Evolutionary conservation across 2,113 vertebrate species (phyloP), one percentile per base, ranked within the genome.

Genomic region (Xenopus laevis): DNA sequence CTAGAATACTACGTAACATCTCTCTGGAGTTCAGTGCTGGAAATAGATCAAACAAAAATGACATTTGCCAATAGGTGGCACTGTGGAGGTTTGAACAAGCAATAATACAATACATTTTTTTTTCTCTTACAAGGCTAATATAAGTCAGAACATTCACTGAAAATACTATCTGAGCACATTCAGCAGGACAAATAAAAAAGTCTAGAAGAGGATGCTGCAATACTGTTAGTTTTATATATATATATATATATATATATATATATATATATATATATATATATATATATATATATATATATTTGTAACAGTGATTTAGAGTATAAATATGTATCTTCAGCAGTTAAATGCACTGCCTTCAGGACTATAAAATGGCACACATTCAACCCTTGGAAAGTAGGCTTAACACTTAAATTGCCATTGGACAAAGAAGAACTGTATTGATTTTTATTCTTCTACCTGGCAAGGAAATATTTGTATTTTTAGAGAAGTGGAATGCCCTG

Each of bases 31-130:
- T 55, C 7, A 16, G 16, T 82, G 64, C 80, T 81, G 83, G 71
- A 82, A 82, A 47, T 20, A n/a, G 72, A 78, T 83, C 83, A 76
- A 81, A 79, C 82, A 75, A 79, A 76, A 84, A 87, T 83, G 83
- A 82, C 80, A 85, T 81, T 82, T 78, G 83, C 90, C 96, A 94
- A 95, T 93, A 96, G 95, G 93, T 94, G 96, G 94, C 95, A 94
- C 93, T 96, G 92, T 97, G 94, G 95, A 92, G 93, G 92, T 93
- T 93, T 72, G 80, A 82, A 86, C 83, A 70, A 77, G 40, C 58
- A 23, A 40, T 53, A 58, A 61, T 65, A 57, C 47, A 68, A 13
- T 52, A 10, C 13, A 44, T 69, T 68, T 40, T 68, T 62, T 45
- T 18, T 50, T 55, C 55, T 57, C 55, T 57, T 65, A 65, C 57